These are phyloP conservation scores for Zaprionus bogoriensis DNA, from an alignment of 2,888 invertebrate species.

Conservation along the genomic window DNA sequence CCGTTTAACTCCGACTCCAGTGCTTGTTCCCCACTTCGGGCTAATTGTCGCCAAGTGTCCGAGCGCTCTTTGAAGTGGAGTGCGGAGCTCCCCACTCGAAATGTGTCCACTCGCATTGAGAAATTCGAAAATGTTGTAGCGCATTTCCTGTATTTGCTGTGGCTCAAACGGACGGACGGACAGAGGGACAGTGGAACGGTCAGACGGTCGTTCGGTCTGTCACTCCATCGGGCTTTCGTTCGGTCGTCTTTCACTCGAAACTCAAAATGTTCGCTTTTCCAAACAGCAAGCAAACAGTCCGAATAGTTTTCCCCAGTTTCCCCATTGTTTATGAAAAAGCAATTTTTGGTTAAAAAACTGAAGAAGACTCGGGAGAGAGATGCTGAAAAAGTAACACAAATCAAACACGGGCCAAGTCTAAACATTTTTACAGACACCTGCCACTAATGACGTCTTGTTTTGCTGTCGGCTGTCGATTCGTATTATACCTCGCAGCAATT, in stretches of 20 bases:
- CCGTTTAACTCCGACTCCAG: conserved; percentile 42
- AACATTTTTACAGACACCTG: conserved; percentile 79
- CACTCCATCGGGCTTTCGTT: not conserved
- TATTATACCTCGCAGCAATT: conserved; percentile 11
- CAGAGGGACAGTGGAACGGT: too few relatives aligned
- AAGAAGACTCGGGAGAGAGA: conserved; percentile 26
- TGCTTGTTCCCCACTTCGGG: conserved; percentile 9
- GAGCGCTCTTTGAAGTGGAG: conserved; percentile 54
- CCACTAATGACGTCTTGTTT: conserved; percentile 76
- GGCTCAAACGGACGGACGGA: not conserved
- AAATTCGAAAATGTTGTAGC: conserved; percentile 47
- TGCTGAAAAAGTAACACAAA: conserved; percentile 53
- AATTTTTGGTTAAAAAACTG: conserved; percentile 32
- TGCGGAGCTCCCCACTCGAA: not conserved
- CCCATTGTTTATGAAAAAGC: conserved; percentile 64
- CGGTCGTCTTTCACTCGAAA: conserved; percentile 13
- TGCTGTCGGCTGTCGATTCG: conserved; percentile 41
- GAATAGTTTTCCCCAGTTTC: conserved; percentile 31
- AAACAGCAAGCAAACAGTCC: not conserved
- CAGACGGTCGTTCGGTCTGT: not conserved
- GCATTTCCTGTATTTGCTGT: conserved; percentile 66
- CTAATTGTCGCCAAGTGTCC: conserved; percentile 64
- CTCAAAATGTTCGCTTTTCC: not conserved
- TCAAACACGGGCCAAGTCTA: conserved; percentile 71
- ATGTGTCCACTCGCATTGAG: conserved; percentile 28